Base-by-base conservation (phyloP, 1,140 invertebrate species). In the Magallana ariakensis region DNA sequence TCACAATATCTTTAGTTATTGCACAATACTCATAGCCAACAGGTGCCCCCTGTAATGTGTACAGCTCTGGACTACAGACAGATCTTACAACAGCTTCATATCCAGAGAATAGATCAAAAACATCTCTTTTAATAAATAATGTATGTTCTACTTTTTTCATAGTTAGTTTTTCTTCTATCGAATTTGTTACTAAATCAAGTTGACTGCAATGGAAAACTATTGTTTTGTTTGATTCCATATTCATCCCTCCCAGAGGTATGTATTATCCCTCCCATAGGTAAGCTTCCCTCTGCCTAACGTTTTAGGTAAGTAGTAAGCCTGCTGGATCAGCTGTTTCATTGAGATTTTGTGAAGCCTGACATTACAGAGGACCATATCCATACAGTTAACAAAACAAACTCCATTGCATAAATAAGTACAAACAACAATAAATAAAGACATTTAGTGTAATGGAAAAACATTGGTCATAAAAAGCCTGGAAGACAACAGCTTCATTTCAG, bases 321-420 rank as follows among this genome's bases (percentile, higher is more conserved):
- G 16, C 66, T 75, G 66, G 22, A 75, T 75, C 66, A 75, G 66
- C 66, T 75, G 66, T 75, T 75, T 75, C 66, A 75, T 9, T 1
- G 11, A 10, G 6, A 46, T 46, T 46, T 46, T 70, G 16, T 46
- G 11, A 66, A 75, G 13, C n/a, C 4, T 66, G 66, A 75, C 26
- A 75, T 75, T 26, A 75, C 66, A 11, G 66, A 75, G 33, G 66
- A 75, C 22, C 22, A 75, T 75, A 26, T 26, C 22, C 9, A 75
- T 75, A 75, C 66, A 75, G 66, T 75, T 26, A 75, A 75, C 22
- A 75, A 75, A 75, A 75, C 66, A 75, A 75, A 26, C 22, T 75
- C 66, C 66, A 75, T 26, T 75, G 66, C 66, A 75, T 75, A 75
- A 75, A 75, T 75, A 75, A 75, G 22, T 75, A 75, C 66, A 75